Evolutionary conservation across 2,113 vertebrate genomes (phyloP), one percentile per base, ranked within the genome.

Genomic region (Montifringilla adamsi): DNA sequence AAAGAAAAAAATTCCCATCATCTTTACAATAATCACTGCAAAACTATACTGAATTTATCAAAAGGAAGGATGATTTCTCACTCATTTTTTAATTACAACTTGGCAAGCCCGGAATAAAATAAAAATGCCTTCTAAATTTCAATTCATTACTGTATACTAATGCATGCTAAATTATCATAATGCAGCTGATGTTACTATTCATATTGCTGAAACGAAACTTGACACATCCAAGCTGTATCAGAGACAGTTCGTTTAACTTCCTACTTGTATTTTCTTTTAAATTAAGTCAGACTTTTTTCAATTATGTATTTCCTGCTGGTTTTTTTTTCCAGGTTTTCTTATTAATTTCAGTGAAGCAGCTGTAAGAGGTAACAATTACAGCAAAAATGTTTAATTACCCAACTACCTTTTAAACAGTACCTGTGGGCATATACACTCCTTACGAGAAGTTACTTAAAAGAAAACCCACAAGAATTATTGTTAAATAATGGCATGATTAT

Each of bases 391-490:
- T 97, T 95, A 94, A 96, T 96, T 93, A 84, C 59, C 47, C 83
- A 95, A 82, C 81, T 62, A 83, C 63, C 59, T 89, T 96, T 96
- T 84, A 91, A 95, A 94, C 70, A 94, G 75, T 64, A 96, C 93
- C 95, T 93, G 80, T 94, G 89, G 96, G 93, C 88, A 94, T 56
- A 53, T 62, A 91, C 49, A 79, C 66, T 73, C 55, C 84, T 96
- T 83, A 67, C 22, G 30, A 82, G 73, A 79, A 94, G 89, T 63
- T 94, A 94, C 78, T 91, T 96, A 94, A 96, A 95, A 96, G 82
- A 58, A 95, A 97, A 94, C 72, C 87, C 89, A 94, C 90, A 96
- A 69, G 93, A 97, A 93, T 96, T 94, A 96, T 66, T 93, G 94
- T 93, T 89, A 93, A 94, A 90, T 95, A 96, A 97, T 89, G 78